Evolutionary conservation across 2,113 vertebrate genomes (phyloP), one percentile per base, ranked within the genome.

Genomic region (Macrotus californicus): DNA sequence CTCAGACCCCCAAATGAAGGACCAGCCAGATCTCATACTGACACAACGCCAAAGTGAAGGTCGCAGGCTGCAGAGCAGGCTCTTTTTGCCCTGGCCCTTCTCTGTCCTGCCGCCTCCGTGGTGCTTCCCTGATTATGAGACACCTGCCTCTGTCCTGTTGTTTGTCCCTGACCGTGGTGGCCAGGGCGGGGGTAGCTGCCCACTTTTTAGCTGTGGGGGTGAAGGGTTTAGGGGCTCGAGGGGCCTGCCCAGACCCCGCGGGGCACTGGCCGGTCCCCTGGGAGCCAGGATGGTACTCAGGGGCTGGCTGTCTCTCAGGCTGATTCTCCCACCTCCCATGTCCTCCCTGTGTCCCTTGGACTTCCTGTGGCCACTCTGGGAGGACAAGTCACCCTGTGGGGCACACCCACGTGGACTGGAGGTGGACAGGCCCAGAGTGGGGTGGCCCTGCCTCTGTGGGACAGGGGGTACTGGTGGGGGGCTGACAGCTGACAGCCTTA

Each of bases 401-500:
- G 66, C 34, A 13, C n/a, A 31, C 69, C 75, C 21, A 8, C 10
- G 0, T 29, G 76, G 59, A 8, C 43, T 12, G 67, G 86, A 82
- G 69, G 15, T 1, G 73, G 61, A 80, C 59, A 70, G 43, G 52
- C 76, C 59, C 34, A 0, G 77, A 82, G 88, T 59, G 73, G 91
- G 93, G 96, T 96, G 94, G 95, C 94, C 96, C 93, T 75, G 66
- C 31, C 52, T 43, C n/a, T 0, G 80, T 2, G 10, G 94, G 52
- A 70, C 1, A 1, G 31, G 61, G 80, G 13, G 73, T n/a, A 31
- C 4, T 0, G 24, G 36, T 5, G 7, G 16, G 91, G 41, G 67
- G 36, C 82, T 90, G 92, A 88, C 88, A 66, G 77, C 83, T 34
- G 46, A 81, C 77, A 22, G 48, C 77, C 96, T 97, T 97, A 97